Percentiles rank a stretch among this genome's conserved stretches.
Conservation (phyloP, 1,140 invertebrate genomes). For the Chionoecetes opilio region DNA sequence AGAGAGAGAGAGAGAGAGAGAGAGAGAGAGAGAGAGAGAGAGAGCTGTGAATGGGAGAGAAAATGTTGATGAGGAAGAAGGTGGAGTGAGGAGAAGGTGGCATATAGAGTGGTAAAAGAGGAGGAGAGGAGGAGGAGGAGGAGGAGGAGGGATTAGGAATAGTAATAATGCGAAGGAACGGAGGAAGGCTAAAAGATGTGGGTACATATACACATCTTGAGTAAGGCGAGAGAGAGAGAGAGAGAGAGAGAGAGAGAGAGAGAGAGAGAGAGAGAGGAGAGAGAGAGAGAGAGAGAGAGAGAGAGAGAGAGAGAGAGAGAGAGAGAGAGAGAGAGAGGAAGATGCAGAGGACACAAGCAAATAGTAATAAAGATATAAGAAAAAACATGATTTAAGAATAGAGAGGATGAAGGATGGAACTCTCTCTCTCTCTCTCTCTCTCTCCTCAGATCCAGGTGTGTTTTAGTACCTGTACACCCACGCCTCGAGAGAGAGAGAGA, state of each 20-base stretch:
- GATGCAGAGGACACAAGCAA: not conserved
- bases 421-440: slow-evolving; percentile 60
- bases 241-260: too few species aligned
- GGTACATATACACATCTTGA: too few species aligned
- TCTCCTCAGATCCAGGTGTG: not conserved
- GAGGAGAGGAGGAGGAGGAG: too few species aligned
- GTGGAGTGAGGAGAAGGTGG: not conserved
- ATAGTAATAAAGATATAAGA: not conserved
- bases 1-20: not conserved
- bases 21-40: too few species aligned
- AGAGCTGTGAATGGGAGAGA: not conserved
- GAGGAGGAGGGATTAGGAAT: too few species aligned
- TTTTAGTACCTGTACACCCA: not conserved
- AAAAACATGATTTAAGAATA: not conserved
- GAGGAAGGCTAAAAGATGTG: too few species aligned
- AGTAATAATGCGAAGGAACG: too few species aligned
- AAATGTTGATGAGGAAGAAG: slow-evolving; percentile 10
- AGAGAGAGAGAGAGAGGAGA: not conserved
- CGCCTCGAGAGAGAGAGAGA: slow-evolving; percentile 20
- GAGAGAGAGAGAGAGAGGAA: slow-evolving; percentile 23
- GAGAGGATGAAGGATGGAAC: not conserved
- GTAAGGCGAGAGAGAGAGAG: too few species aligned
- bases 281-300: not conserved
- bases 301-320: slow-evolving; percentile 44
- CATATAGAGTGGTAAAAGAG: too few species aligned